These are phyloP conservation scores for Diploscapter pachys DNA, from an alignment of 1,140 invertebrate species.

Conservation along the genomic window DNA sequence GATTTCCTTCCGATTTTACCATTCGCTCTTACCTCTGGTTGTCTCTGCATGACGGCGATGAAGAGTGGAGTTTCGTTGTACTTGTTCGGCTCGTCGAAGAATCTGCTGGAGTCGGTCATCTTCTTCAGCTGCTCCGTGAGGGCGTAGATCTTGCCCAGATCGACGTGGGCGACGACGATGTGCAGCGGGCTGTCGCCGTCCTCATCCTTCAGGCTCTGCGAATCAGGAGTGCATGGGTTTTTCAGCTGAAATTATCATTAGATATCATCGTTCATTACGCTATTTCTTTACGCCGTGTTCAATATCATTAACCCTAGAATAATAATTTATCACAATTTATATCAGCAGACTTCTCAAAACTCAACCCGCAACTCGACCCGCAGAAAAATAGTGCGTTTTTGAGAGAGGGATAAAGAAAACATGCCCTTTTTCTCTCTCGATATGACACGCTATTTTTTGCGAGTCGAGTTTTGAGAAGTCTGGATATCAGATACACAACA, in stretches of 20 bases:
- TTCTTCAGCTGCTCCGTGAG: conserved; percentile 58
- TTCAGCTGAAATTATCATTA: background rate
- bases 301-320: conserved; percentile 6
- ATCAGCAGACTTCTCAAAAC: too few species aligned
- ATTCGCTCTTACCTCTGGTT: conserved; percentile 26
- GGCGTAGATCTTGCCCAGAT: conserved; percentile 50
- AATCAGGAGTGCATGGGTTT: conserved; percentile 37
- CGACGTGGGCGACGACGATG: conserved; percentile 51
- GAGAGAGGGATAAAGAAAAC: too few species aligned
- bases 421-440: too few species aligned
- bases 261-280: background rate
- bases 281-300: conserved; percentile 13
- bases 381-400: too few species aligned
- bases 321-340: background rate
- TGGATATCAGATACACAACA: too few species aligned
- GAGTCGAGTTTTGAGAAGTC: too few species aligned
- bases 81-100: conserved; percentile 51
- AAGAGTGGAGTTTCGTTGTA: conserved; percentile 54
- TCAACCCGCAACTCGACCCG: too few species aligned
- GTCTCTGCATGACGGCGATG: conserved; percentile 51
- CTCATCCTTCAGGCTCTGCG: conserved; percentile 49
- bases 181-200: conserved; percentile 56
- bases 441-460: too few species aligned
- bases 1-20: background rate
- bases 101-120: conserved; percentile 29